phyloP scores from a whole-genome alignment of 2,797 vertebrate genomes.

The Scleropages formosus region DNA sequence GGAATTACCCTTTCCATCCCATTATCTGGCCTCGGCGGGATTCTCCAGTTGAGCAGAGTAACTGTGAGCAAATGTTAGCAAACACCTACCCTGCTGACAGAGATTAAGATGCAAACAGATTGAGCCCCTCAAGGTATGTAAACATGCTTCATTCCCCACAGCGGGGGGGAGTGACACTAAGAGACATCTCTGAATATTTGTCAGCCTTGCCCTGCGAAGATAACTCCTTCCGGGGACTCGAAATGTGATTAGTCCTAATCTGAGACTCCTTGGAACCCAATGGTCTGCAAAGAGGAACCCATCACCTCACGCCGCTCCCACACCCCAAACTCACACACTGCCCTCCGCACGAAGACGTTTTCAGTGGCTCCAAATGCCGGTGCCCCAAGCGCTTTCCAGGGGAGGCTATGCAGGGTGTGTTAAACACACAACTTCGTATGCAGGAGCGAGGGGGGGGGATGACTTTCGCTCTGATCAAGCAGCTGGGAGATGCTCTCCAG shows the following conservation, averaged over 20 bases:
- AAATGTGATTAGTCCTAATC: background rate
- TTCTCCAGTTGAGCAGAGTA: conserved; percentile 8
- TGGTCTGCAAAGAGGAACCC: background rate
- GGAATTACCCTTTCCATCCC: background rate
- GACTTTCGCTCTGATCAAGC: background rate
- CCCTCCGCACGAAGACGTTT: background rate
- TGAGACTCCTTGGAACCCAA: conserved; percentile 3
- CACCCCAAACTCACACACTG: background rate
- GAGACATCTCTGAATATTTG: background rate
- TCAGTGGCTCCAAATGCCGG: background rate
- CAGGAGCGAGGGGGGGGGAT: background rate
- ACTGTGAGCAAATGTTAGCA: background rate
- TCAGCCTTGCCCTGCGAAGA: conserved; percentile 13
- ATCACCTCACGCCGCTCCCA: background rate
- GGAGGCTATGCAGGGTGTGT: no score
- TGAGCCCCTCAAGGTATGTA: conserved; percentile 8
- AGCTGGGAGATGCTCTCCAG: background rate
- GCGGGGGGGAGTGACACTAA: conserved; percentile 14
- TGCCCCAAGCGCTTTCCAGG: no score
- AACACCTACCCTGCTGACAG: conserved; percentile 15
- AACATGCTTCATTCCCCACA: conserved; percentile 21
- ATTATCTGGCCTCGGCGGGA: background rate
- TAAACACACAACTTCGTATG: background rate
- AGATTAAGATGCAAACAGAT: conserved; percentile 16
- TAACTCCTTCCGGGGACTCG: conserved; percentile 9